Evolutionary conservation across 2,888 invertebrate genomes (phyloP).

Genomic region (Apomyelois bistriatella): DNA sequence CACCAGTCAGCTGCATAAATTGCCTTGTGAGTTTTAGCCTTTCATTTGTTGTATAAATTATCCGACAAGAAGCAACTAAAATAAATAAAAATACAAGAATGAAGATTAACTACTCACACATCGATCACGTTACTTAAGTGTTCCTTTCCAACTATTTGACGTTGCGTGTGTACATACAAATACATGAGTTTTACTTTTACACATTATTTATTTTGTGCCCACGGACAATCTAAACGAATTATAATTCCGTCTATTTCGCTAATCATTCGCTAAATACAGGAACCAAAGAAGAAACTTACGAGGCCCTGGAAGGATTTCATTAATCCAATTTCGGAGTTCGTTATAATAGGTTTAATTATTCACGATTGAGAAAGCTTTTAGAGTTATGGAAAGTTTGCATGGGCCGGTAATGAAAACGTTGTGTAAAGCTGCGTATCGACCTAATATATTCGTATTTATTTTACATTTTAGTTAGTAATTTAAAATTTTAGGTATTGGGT

Average conservation of each 20-base stretch:
- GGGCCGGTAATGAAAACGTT: slow-evolving; percentile 54
- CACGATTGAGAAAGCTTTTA: slow-evolving; percentile 64
- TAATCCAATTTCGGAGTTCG: slow-evolving; percentile 57
- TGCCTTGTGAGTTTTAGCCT: too few relatives aligned
- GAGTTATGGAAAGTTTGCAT: slow-evolving; percentile 53
- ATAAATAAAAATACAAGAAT: too few relatives aligned
- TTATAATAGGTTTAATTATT: slow-evolving; percentile 69
- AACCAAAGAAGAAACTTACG: slow-evolving; percentile 37
- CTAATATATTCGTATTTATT: neutral
- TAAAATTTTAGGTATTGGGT: too few relatives aligned
- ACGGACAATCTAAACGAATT: slow-evolving; percentile 1
- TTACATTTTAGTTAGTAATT: neutral
- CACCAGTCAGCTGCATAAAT: too few relatives aligned
- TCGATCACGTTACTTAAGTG: too few relatives aligned
- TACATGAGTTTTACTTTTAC: neutral
- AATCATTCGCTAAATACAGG: slow-evolving; percentile 23
- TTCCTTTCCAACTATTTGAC: too few relatives aligned
- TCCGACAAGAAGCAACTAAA: too few relatives aligned
- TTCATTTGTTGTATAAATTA: too few relatives aligned
- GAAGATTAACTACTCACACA: too few relatives aligned
- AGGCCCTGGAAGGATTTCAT: slow-evolving; percentile 46
- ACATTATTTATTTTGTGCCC: neutral
- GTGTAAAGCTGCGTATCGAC: slow-evolving; percentile 21
- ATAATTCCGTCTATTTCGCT: slow-evolving; percentile 19
- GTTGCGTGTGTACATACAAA: too few relatives aligned